Base-by-base conservation (phyloP, 2,113 vertebrate species). In the Thomomys bottae region DNA sequence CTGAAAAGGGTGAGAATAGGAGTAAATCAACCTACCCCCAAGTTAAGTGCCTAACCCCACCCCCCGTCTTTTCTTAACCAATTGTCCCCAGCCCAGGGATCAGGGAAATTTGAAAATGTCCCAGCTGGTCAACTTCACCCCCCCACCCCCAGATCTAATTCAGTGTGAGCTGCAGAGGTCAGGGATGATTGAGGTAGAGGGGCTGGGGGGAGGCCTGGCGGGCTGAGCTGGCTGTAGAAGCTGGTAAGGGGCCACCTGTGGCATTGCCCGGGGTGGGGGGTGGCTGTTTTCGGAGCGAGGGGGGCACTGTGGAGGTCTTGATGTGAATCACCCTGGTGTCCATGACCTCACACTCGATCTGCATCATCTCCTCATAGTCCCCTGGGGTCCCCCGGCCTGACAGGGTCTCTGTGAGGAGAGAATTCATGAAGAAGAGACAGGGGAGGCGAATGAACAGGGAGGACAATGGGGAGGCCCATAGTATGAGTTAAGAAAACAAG, bases 261-360 rank as follows among this genome's bases (percentile, higher is more conserved):
- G 97, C 97, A 96, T 97, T 98, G 98, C 93, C 97, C 0, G 90
- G 97, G 89, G 40, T 88, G 30, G 94, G 93, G 66, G 94, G 24
- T 0, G 94, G 96, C 66, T 95, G 96, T 28, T 70, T 98, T 1
- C 98, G 98, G 26, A 99, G 98, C 0, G 98, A 99, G 11, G 98
- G 98, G 20, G 99, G 99, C 57, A 99, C 99, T 0, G 98, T 98
- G 2, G 99, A 99, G 15, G 98, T 98, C 97, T 99, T 99, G 96
- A 99, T 99, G 96, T 98, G 98, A 95, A 99, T 98, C 93, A 99
- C 99, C 26, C 98, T 97, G 5, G 99, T 99, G 97, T 98, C 98
- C 99, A 99, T 99, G 93, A 99, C 99, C 97, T 99, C 99, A 15
- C 99, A 99, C 96, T 99, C 99, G 4, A 99, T 98, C 98, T 99